Base-by-base conservation (phyloP, 1,140 invertebrate species). In the Anastatus disparis region DNA sequence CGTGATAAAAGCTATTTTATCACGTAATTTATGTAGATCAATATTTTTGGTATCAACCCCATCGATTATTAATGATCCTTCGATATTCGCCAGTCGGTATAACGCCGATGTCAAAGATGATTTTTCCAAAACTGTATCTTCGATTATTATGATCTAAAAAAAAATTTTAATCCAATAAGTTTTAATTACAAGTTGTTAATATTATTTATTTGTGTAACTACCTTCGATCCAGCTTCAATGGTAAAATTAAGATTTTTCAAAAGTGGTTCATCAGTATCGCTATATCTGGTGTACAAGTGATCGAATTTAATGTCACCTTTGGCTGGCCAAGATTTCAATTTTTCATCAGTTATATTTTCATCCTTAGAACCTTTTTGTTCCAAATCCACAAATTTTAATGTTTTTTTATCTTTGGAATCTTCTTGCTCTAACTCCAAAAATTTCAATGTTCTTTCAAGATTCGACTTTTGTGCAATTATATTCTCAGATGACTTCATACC, bases 1-100 rank as follows among this genome's bases (percentile, higher is more conserved):
- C 9, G 95, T 95, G 74, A 95, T 94, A 48, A 95, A 93, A 2
- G 92, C 91, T 20, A 96, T 90, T 64, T 89, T 89, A 1, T 87
- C 87, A 56, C 95, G 85, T 1, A 55, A 31, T 13, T 31, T 6
- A 17, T 29, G n/a, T n/a, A 55, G 52, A 29, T 15, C n/a, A 2
- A 55, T 7, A 26, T 26, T 29, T 6, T 31, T 13, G 52, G 27
- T 31, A 26, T 55, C 26, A 15, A 55, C 27, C 10, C n/a, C 15
- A 24, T 55, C 52, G 15, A 55, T 55, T n/a, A 55, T 26, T 15
- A 55, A 15, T 12, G 24, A 31, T 4, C 52, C 52, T 55, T 55
- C 52, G 12, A 26, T 9, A 2, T 55, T 15, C 9, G 52, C 52
- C 3, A 55, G 52, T 9, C 52, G 24, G n/a, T 29, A 55, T 15